Evolutionary conservation across 37 sponge, comb jelly and placozoan genomes (phyloP).

Genomic region (Hormiphora californensis): DNA sequence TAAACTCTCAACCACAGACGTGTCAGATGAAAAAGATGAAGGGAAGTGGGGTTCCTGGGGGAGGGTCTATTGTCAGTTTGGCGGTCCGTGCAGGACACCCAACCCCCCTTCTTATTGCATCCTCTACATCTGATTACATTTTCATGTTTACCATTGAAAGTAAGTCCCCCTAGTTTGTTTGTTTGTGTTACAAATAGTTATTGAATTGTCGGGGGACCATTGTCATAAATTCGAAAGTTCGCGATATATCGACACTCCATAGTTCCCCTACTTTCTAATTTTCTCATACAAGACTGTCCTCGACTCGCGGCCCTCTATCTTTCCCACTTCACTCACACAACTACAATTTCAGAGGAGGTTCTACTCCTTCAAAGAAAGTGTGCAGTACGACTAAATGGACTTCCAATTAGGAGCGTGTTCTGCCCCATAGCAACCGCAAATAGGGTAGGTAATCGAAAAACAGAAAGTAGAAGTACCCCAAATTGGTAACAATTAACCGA

Average conservation of each 20-base stretch:
- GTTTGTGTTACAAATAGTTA: too few species aligned
- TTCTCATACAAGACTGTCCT: too few species aligned
- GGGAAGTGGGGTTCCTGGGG: neutral
- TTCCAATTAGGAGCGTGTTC: conserved; percentile 11
- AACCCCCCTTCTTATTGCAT: neutral
- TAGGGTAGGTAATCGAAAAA: neutral
- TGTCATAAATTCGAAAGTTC: too few species aligned
- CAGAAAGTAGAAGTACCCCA: too few species aligned
- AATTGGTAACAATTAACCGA: neutral
- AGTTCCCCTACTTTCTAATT: too few species aligned
- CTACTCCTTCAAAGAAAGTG: conserved; percentile 2
- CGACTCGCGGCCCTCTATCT: too few species aligned
- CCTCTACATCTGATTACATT: conserved; percentile 14
- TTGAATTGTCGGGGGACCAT: too few species aligned
- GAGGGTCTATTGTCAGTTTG: conserved; percentile 25
- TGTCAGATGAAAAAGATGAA: conserved; percentile 32
- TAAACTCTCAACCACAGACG: neutral
- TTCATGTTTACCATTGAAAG: conserved; percentile 32
- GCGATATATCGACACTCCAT: too few species aligned
- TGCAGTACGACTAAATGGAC: neutral
- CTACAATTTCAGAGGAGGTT: neutral
- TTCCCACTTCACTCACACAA: too few species aligned
- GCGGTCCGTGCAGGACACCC: conserved; percentile 4
- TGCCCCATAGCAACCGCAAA: conserved; percentile 6
- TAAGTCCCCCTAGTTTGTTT: neutral